Conservation (phyloP, 2,113 vertebrate genomes). For the Baryphthengus martii region DNA sequence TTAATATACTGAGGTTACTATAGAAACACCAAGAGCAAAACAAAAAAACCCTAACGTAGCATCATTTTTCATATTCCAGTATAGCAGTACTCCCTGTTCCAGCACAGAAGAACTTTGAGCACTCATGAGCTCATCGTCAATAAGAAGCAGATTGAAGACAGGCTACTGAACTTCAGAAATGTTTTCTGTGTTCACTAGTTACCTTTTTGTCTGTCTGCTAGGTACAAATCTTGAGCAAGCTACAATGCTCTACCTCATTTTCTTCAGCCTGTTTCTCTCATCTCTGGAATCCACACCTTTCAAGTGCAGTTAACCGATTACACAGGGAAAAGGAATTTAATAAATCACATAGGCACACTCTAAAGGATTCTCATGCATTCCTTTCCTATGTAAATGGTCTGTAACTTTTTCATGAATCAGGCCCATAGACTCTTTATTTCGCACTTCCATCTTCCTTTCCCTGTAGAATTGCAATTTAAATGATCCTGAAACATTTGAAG, state of each 20-base stretch:
- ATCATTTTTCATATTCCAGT: neutral
- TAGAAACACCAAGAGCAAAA: neutral
- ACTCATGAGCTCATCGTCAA: neutral
- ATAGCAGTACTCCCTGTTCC: neutral
- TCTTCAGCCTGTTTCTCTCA: constrained; percentile 18
- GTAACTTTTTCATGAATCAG: constrained; percentile 51
- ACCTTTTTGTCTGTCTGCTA: neutral
- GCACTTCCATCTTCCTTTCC: neutral
- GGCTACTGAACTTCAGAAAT: neutral
- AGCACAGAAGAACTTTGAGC: neutral
- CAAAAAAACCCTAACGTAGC: neutral
- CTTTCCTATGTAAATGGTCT: constrained; percentile 62
- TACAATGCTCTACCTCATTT: neutral
- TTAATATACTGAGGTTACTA: neutral
- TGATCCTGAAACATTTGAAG: constrained; percentile 58
- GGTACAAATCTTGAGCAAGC: constrained; percentile 24
- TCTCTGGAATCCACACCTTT: constrained; percentile 39
- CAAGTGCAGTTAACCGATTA: constrained; percentile 48
- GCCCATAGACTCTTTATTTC: constrained; percentile 31
- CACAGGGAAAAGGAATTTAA: constrained; percentile 38
- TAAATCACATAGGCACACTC: constrained; percentile 58
- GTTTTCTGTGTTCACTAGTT: neutral
- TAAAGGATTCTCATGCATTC: constrained; percentile 61
- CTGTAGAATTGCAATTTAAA: constrained; percentile 59
- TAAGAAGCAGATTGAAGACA: neutral